Percentiles rank a stretch among this genome's conserved stretches.
phyloP scores from a whole-genome alignment of 2,888 invertebrate species.

The Aporophyla nigra region DNA sequence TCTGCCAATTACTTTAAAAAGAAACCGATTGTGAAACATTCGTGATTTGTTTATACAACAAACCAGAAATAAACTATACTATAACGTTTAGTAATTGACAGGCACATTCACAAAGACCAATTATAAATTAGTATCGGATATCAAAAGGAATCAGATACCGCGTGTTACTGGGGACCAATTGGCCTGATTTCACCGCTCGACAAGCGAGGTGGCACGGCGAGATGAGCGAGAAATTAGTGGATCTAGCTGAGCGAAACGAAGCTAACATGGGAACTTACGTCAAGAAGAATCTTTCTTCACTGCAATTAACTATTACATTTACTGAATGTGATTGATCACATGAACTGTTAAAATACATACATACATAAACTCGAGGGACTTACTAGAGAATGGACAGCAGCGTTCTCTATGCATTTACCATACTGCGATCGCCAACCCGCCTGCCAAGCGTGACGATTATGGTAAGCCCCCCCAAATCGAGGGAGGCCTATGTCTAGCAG shows the following conservation, averaged over 20 bases:
- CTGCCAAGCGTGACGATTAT: no score
- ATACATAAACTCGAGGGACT: no score
- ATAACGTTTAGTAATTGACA: slow-evolving; percentile 54
- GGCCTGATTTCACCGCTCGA: slow-evolving; percentile 52
- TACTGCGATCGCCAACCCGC: no score
- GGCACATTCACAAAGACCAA: slow-evolving; percentile 53
- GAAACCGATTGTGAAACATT: slow-evolving; percentile 33
- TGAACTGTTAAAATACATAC: background rate
- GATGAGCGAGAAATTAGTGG: slow-evolving; percentile 46
- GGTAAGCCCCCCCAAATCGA: no score
- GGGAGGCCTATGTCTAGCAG: no score
- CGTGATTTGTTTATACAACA: slow-evolving; percentile 7
- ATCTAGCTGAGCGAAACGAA: background rate
- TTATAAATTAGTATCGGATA: slow-evolving; percentile 62
- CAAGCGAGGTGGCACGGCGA: slow-evolving; percentile 6
- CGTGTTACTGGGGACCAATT: slow-evolving; percentile 54
- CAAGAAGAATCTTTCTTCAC: background rate
- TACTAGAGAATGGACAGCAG: no score
- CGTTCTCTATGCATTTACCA: no score
- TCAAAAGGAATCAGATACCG: slow-evolving; percentile 64
- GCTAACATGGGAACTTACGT: background rate
- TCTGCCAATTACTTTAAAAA: background rate
- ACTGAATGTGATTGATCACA: background rate
- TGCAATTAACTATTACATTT: background rate
- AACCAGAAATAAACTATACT: slow-evolving; percentile 38